Evolutionary conservation across 2,113 vertebrate species (phyloP), one percentile per base, ranked within the genome.

Genomic region (Campylorhamphus procurvoides): DNA sequence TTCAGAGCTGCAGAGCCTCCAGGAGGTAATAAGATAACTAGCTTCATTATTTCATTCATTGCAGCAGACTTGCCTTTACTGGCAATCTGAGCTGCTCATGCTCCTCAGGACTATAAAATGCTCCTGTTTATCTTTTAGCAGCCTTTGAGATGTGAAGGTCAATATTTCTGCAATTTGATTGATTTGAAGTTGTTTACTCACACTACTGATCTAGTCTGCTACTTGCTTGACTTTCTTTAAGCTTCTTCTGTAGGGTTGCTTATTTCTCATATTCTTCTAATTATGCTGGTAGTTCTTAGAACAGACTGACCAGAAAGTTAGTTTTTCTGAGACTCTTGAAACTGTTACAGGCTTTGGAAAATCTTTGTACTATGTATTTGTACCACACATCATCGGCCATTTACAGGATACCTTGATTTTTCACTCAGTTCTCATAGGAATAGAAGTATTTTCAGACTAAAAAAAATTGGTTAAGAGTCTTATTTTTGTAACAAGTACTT

Each of bases 31-130:
- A 52, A 29, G 50, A 85, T 92, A 87, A 80, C 46, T n/a, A 62
- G 18, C 69, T 93, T 90, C 42, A n/a, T 92, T 84, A 74, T 81
- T 95, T 78, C 64, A 59, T 81, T 90, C 69, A 37, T n/a, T 90
- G 59, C 60, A 47, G 77, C 73, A 89, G 59, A 52, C 52, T 88
- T 33, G 64, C 68, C 88, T 88, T 95, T 92, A 71, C 79, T 84
- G 89, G 76, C 60, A 72, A 13, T 39, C 44, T 1, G 2, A 67
- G 50, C 56, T 92, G 55, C 64, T 90, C 29, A 55, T 77, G 72
- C 60, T 90, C 60, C 67, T 83, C 68, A 55, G 3, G 33, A 8
- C 68, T 37, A 33, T 67, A 50, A 93, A 80, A 62, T n/a, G 18
- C 50, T 89, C 53, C 29, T 39, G 14, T 86, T 92, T 81, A 55